Evolutionary conservation across 1,140 invertebrate genomes (phyloP).

Genomic region (Drosophila busckii): DNA sequence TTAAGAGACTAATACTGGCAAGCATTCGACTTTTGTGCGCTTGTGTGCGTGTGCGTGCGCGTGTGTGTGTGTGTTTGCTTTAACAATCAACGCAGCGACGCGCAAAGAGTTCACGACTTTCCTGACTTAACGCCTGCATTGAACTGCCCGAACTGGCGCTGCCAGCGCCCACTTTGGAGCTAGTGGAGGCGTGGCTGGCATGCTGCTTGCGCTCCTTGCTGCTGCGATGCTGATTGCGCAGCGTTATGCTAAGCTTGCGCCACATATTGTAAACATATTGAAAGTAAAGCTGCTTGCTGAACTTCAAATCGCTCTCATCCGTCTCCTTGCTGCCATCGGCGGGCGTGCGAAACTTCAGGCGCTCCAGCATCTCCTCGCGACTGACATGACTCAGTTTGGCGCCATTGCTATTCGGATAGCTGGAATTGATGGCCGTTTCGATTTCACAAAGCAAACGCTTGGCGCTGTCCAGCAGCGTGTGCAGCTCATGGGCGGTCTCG

Average conservation of each 20-base stretch:
- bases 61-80: too few species aligned
- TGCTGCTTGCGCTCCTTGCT: constrained; percentile 20
- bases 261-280: constrained; percentile 53
- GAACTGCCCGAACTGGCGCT: constrained; percentile 4
- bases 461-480: constrained; percentile 53
- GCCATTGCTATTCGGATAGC: constrained; percentile 52
- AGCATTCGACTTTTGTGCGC: too few species aligned
- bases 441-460: constrained; percentile 57
- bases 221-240: constrained; percentile 16
- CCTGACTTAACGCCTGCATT: constrained; percentile 9
- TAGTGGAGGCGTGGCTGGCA: too few species aligned
- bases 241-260: constrained; percentile 24
- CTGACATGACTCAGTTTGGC: constrained; percentile 46
- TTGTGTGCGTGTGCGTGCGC: too few species aligned
- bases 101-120: too few species aligned
- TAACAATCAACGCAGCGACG: too few species aligned
- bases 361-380: constrained; percentile 41
- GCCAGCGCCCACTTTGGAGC: too few species aligned
- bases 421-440: constrained; percentile 59
- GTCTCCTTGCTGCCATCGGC: constrained; percentile 47
- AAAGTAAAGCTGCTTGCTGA: constrained; percentile 53
- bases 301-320: constrained; percentile 43
- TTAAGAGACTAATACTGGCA: too few species aligned
- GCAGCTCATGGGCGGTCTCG: constrained; percentile 46
- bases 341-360: constrained; percentile 47